Evolutionary conservation across 2,113 vertebrate genomes (phyloP).

Genomic region (Furnarius figulus): DNA sequence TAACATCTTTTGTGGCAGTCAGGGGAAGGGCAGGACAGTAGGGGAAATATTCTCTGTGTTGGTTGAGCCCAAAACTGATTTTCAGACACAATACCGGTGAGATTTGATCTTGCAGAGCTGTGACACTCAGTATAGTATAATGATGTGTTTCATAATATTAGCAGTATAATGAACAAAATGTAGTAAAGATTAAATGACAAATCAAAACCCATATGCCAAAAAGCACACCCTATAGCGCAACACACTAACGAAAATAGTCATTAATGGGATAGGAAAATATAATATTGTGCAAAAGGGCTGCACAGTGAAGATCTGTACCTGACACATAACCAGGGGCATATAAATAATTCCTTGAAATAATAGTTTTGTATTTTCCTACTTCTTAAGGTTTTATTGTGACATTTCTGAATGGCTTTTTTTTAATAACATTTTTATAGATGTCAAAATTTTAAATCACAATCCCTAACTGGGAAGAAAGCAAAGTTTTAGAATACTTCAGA

Average conservation of each 20-base stretch:
- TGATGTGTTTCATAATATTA: constrained; percentile 69
- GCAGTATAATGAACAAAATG: background rate
- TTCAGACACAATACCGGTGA: constrained; percentile 1
- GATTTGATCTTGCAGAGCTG: background rate
- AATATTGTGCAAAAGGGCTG: background rate
- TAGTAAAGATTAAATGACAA: constrained; percentile 19
- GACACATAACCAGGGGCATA: background rate
- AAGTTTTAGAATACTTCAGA: background rate
- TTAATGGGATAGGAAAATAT: background rate
- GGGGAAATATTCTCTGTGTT: background rate
- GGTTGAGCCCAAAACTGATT: background rate
- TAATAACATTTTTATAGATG: background rate
- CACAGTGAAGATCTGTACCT: background rate
- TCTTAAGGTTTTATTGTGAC: background rate
- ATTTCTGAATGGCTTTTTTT: background rate
- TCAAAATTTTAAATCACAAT: background rate
- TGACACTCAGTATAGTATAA: background rate
- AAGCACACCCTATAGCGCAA: background rate
- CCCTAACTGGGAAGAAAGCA: background rate
- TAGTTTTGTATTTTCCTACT: background rate
- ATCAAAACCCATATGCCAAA: background rate
- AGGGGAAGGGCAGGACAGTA: background rate
- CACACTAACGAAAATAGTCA: background rate
- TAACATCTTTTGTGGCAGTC: background rate
- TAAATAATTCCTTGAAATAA: background rate